Evolutionary conservation across 2,113 vertebrate species (phyloP).

Genomic region (Rhinopomastus cyanomelas): DNA sequence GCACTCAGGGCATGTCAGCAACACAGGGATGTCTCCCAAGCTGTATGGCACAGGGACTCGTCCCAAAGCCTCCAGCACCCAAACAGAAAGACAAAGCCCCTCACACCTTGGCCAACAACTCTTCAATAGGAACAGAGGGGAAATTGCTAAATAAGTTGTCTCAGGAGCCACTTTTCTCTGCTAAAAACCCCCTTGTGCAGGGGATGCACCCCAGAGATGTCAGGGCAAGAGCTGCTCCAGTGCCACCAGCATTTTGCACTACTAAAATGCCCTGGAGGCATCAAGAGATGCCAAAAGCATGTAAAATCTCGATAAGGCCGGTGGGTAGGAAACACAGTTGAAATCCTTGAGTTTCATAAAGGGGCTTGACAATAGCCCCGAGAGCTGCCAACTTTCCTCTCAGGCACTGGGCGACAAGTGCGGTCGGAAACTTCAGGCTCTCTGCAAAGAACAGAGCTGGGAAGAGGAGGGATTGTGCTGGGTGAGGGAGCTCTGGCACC

Average conservation of each 20-base stretch:
- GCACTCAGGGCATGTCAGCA: background rate
- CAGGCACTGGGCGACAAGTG: background rate
- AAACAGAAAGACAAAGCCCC: accelerated
- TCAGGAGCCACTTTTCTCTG: background rate
- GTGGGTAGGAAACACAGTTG: background rate
- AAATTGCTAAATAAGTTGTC: background rate
- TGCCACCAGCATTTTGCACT: accelerated
- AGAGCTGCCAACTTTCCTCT: slow-evolving; percentile 58
- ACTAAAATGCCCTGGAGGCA: accelerated
- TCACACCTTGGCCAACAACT: background rate
- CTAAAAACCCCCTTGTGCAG: background rate
- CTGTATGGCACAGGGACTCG: background rate
- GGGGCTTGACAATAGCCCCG: slow-evolving; percentile 19
- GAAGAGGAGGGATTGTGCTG: background rate
- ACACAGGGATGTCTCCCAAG: background rate
- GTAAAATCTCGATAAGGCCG: slow-evolving; percentile 16
- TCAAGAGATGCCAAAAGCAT: background rate
- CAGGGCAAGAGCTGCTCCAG: accelerated
- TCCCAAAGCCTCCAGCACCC: background rate
- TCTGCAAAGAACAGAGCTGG: background rate
- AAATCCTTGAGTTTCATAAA: background rate
- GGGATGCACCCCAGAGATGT: no score
- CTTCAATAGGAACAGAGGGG: accelerated
- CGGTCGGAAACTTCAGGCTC: background rate
- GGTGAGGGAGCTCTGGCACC: background rate